Conservation (phyloP, 2,113 vertebrate species). For the Micromys minutus region DNA sequence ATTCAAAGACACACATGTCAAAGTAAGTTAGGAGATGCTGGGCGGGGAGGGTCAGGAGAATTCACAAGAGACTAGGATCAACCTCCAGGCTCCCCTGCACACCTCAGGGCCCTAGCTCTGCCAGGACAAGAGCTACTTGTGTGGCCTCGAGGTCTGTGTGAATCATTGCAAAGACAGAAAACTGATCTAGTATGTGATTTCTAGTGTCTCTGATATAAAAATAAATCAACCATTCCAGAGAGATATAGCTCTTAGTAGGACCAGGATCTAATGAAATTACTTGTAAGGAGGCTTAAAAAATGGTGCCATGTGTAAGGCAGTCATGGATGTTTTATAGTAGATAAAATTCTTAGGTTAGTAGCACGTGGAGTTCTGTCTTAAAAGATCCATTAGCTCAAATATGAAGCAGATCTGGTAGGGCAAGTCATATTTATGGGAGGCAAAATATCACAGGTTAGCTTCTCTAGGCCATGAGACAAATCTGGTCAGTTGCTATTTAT, state of each 20-base stretch:
- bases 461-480: not conserved
- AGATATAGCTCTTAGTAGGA: not conserved
- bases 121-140: not conserved
- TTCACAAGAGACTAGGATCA: not conserved
- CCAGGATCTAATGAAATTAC: not conserved
- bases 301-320: not conserved
- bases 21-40: conserved; percentile 4
- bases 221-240: conserved; percentile 6
- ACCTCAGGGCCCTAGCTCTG: not conserved
- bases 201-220: conserved; percentile 16
- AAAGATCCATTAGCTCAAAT: not conserved
- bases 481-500: not conserved
- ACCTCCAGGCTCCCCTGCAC: not conserved
- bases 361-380: not conserved
- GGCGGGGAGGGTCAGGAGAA: not conserved
- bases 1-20: conserved; percentile 5
- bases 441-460: not conserved
- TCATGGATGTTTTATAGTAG: not conserved
- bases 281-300: not conserved
- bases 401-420: not conserved
- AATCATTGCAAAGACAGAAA: not conserved
- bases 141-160: not conserved
- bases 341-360: not conserved
- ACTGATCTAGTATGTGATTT: not conserved
- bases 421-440: not conserved